Evolutionary conservation across 2,797 vertebrate species (phyloP).

Genomic region (Amniataba percoides): DNA sequence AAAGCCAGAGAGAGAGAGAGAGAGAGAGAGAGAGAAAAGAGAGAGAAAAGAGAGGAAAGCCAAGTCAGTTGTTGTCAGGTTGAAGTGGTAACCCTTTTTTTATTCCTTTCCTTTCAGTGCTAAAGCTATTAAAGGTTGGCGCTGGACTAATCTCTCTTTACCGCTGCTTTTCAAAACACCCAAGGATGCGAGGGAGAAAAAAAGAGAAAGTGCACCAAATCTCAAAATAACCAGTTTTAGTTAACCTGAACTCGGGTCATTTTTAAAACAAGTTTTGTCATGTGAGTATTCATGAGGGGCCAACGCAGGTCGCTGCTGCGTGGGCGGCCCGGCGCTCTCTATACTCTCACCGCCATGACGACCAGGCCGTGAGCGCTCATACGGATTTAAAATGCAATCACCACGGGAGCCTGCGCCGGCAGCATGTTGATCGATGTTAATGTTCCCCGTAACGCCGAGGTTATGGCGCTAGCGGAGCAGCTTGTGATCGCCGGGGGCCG

Average conservation of each 20-base stretch:
- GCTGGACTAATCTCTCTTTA: constrained; percentile 24
- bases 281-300: constrained; percentile 41
- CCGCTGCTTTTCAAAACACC: constrained; percentile 36
- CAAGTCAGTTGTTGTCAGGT: too few species aligned
- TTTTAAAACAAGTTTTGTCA: constrained; percentile 32
- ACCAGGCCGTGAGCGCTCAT: constrained; percentile 29
- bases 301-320: constrained; percentile 34
- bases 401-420: constrained; percentile 21
- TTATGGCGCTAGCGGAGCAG: constrained; percentile 21
- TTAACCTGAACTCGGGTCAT: constrained; percentile 47
- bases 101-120: not conserved
- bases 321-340: constrained; percentile 32
- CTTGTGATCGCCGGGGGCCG: constrained; percentile 37
- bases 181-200: not conserved
- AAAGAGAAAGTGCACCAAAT: constrained; percentile 36
- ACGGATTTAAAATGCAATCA: constrained; percentile 58
- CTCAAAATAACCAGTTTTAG: constrained; percentile 34
- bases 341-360: constrained; percentile 24
- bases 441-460: constrained; percentile 47
- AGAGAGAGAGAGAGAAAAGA: constrained; percentile 26
- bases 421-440: constrained; percentile 61
- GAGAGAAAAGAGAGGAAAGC: too few species aligned
- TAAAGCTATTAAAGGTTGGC: constrained; percentile 33
- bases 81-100: constrained; percentile 12
- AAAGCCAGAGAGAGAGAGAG: constrained; percentile 29